These are phyloP conservation scores for Kryphioiulus occultus DNA, from an alignment of 2,888 invertebrate genomes.

Conservation along the genomic window DNA sequence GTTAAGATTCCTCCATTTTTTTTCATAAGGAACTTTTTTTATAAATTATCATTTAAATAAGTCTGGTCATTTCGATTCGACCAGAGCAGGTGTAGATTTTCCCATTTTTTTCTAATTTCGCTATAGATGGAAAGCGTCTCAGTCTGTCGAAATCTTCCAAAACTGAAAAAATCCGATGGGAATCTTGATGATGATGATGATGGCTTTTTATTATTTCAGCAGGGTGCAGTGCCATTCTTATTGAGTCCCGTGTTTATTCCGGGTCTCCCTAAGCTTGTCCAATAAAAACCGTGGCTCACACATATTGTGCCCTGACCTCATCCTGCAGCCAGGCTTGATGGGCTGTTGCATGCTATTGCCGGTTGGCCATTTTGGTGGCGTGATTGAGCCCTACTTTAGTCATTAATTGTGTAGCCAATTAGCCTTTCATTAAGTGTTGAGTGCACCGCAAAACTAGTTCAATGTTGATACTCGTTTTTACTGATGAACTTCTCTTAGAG, in stretches of 20 bases:
- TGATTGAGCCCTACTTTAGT: conserved; percentile 24
- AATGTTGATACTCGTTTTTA: conserved; percentile 32
- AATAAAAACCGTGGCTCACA: conserved; percentile 39
- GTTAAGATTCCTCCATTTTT: conserved; percentile 28
- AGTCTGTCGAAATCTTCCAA: not conserved
- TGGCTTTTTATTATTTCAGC: conserved; percentile 46
- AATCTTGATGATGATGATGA: conserved; percentile 40
- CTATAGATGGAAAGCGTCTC: not conserved
- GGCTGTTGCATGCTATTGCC: conserved; percentile 39
- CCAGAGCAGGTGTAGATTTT: not conserved
- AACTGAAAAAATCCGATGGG: not conserved
- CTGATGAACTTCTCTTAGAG: conserved; percentile 16
- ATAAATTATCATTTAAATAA: not conserved
- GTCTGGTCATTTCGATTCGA: not conserved
- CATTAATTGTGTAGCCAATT: conserved; percentile 32
- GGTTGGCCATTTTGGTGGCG: conserved; percentile 39
- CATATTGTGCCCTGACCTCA: conserved; percentile 1
- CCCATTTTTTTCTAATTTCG: not conserved
- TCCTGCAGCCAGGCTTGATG: conserved; percentile 39
- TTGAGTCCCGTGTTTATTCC: not conserved
- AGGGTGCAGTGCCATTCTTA: conserved; percentile 47
- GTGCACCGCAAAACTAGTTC: conserved; percentile 40
- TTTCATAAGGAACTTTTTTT: not conserved
- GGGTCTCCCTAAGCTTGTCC: conserved; percentile 36
- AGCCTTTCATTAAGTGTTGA: conserved; percentile 33